Evolutionary conservation across 2,113 vertebrate species (phyloP).

Genomic region (Dicentrarchus labrax): DNA sequence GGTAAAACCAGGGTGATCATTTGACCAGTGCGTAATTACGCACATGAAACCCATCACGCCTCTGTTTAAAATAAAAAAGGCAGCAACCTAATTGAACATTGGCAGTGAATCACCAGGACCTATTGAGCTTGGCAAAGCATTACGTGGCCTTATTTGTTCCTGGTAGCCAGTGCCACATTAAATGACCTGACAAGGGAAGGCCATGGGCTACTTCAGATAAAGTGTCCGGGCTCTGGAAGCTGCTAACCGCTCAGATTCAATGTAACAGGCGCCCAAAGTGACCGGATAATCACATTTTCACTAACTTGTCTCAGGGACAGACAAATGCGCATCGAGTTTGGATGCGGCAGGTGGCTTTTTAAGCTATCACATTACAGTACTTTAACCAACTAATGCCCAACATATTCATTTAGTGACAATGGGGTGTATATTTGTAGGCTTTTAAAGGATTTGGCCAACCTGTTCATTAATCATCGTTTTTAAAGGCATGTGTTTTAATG

Average conservation of each 20-base stretch:
- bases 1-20: background rate
- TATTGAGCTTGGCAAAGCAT: conserved; percentile 60
- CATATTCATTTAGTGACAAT: conserved; percentile 59
- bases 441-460: conserved; percentile 14
- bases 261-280: conserved; percentile 81
- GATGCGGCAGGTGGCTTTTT: conserved; percentile 81
- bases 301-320: conserved; percentile 79
- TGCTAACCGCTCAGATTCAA: conserved; percentile 78
- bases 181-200: conserved; percentile 80
- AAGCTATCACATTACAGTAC: conserved; percentile 73
- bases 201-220: conserved; percentile 82
- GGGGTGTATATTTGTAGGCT: conserved; percentile 24
- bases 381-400: conserved; percentile 63
- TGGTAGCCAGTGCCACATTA: conserved; percentile 73
- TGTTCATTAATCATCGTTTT: conserved; percentile 15
- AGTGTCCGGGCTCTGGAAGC: conserved; percentile 78
- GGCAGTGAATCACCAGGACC: conserved; percentile 58
- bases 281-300: conserved; percentile 81
- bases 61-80: conserved; percentile 46
- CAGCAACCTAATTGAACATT: conserved; percentile 56
- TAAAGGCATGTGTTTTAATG: conserved; percentile 1
- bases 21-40: conserved; percentile 64
- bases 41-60: conserved; percentile 32
- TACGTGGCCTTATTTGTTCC: conserved; percentile 70
- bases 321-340: conserved; percentile 73